Percentiles rank a stretch among this genome's conserved stretches.
phyloP scores from a whole-genome alignment of 2,113 vertebrate species.

The Catagonus wagneri region DNA sequence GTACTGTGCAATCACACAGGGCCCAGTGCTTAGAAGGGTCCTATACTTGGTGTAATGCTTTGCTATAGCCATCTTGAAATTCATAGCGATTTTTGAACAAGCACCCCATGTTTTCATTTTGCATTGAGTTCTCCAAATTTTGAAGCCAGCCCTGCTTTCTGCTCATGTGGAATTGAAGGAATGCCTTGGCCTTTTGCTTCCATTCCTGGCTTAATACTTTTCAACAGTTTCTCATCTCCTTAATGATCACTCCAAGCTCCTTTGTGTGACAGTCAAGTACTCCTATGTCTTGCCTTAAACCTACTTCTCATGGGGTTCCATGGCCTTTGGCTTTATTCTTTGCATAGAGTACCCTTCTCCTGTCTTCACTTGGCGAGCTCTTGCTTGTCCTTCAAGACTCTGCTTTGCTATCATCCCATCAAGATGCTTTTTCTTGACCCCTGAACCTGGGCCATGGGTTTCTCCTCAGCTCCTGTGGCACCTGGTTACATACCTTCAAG shows the following conservation, averaged over 20 bases:
- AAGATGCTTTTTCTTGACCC: background rate
- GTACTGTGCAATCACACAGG: background rate
- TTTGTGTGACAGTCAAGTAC: background rate
- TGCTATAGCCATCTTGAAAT: background rate
- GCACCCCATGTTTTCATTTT: background rate
- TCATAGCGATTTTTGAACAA: background rate
- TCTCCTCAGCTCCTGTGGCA: background rate
- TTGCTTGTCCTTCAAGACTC: background rate
- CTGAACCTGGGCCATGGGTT: background rate
- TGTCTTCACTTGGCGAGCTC: background rate
- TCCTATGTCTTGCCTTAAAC: background rate
- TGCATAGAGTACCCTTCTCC: background rate
- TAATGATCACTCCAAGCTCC: background rate
- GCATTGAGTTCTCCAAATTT: background rate
- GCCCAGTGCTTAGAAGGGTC: background rate
- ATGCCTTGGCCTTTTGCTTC: background rate
- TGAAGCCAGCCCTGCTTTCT: background rate
- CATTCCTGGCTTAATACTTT: conserved; percentile 45
- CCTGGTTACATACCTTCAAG: background rate
- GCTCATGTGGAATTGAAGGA: background rate
- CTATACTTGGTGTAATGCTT: background rate
- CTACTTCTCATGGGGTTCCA: background rate
- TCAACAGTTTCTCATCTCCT: background rate
- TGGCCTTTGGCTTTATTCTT: background rate
- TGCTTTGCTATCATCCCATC: background rate